These are phyloP conservation scores for Dendrocincla tyrannina DNA, from an alignment of 2,797 vertebrate species.

Conservation along the genomic window DNA sequence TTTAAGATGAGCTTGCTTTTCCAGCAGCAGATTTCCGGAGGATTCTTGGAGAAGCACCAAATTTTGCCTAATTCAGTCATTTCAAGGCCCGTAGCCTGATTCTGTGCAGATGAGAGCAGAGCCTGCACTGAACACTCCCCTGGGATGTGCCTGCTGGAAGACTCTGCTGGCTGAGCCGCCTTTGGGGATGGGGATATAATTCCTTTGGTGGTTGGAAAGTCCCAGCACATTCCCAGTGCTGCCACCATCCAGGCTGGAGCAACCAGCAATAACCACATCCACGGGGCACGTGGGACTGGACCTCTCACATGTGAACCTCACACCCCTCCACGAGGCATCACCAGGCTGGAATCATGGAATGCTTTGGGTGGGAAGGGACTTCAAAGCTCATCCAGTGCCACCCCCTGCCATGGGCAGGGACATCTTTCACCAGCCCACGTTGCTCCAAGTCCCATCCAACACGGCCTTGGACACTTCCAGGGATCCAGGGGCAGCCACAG, in stretches of 20 bases:
- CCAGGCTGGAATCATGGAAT: not conserved
- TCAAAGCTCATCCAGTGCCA: not conserved
- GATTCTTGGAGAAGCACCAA: slow-evolving; percentile 63
- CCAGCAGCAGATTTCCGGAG: slow-evolving; percentile 65
- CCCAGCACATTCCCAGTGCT: accelerated
- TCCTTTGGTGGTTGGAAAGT: accelerated
- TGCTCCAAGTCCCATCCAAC: accelerated
- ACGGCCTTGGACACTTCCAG: accelerated
- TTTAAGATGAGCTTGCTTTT: slow-evolving; percentile 69
- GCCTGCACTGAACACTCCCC: not conserved
- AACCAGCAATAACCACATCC: accelerated
- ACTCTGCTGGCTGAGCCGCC: accelerated
- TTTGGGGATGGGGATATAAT: accelerated
- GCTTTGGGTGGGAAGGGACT: not conserved
- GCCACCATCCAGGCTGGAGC: not conserved
- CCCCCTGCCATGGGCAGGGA: not conserved
- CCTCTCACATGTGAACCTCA: accelerated
- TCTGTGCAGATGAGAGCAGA: accelerated
- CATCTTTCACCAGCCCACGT: accelerated
- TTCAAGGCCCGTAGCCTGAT: not conserved
- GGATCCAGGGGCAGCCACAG: not conserved
- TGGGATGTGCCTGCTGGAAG: accelerated
- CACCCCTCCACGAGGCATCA: accelerated
- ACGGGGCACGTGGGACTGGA: not conserved
- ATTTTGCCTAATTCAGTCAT: slow-evolving; percentile 44